Conservation (phyloP, 2,797 vertebrate species). For the Liasis olivaceus region DNA sequence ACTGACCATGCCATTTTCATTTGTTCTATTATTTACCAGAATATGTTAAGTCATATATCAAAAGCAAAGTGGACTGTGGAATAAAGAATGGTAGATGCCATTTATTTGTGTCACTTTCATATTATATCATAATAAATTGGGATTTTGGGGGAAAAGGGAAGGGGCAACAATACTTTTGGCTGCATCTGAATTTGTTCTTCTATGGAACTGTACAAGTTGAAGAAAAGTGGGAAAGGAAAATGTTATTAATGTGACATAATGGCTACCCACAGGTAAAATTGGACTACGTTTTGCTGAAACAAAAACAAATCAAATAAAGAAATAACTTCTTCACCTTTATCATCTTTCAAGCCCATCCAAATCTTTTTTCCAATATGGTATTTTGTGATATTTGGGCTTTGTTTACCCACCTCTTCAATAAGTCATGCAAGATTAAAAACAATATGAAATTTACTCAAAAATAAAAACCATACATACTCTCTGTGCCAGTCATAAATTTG, state of each 20-base stretch:
- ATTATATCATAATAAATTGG: not conserved
- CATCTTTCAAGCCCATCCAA: not conserved
- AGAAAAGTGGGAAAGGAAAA: not conserved
- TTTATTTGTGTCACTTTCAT: not conserved
- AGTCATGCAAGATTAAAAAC: not conserved
- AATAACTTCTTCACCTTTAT: not conserved
- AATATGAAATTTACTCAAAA: not conserved
- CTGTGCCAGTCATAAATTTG: slow-evolving; percentile 99
- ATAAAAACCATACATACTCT: slow-evolving; percentile 82
- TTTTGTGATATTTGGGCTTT: not conserved
- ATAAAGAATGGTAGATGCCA: not conserved
- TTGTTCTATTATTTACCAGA: not conserved
- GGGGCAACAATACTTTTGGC: not conserved
- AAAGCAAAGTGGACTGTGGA: not conserved
- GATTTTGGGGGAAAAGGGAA: not conserved
- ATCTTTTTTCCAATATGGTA: not conserved
- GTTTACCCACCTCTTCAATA: not conserved
- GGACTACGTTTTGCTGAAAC: not conserved
- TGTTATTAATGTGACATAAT: not conserved
- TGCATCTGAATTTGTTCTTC: not conserved
- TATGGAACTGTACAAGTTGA: not conserved
- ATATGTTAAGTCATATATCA: not conserved
- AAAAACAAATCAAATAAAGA: not conserved
- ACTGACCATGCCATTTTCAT: not conserved
- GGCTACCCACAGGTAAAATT: not conserved